A percentile compares a stretch with the other conserved stretches of the same genome.
Conservation (phyloP, 1,140 invertebrate genomes). For the Propsilocerus akamusi region DNA sequence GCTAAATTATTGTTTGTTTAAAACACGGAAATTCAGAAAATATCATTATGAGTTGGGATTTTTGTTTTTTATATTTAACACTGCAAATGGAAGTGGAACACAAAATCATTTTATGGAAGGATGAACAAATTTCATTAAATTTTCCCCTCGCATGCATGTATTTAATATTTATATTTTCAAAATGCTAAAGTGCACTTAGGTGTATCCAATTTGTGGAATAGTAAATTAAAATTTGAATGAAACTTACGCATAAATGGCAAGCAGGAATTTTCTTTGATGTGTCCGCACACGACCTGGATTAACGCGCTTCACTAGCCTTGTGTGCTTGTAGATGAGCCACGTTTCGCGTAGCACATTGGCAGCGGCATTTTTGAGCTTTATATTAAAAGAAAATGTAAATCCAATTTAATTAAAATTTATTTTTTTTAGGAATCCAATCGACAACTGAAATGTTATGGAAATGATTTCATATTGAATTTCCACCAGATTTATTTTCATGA, state of each 20-base stretch:
- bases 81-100: too few species aligned
- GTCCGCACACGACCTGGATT: conserved; percentile 88
- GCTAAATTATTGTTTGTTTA: too few species aligned
- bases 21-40: too few species aligned
- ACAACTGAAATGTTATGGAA: background rate
- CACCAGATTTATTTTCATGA: conserved; percentile 5
- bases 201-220: too few species aligned
- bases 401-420: conserved; percentile 2
- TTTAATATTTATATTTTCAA: too few species aligned
- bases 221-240: too few species aligned
- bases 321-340: conserved; percentile 99
- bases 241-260: conserved; percentile 98
- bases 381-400: conserved; percentile 13
- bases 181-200: too few species aligned
- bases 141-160: too few species aligned
- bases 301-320: conserved; percentile 91
- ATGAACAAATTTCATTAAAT: too few species aligned
- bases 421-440: background rate
- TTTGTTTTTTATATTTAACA: conserved; percentile 4
- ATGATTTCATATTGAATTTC: background rate
- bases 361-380: conserved; percentile 96
- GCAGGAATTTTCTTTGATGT: conserved; percentile 97
- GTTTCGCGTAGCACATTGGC: conserved; percentile 98
- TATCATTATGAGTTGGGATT: too few species aligned
- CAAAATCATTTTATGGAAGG: too few species aligned